Conservation (phyloP, 2,888 invertebrate species). For the Cheilosia vernalis region DNA sequence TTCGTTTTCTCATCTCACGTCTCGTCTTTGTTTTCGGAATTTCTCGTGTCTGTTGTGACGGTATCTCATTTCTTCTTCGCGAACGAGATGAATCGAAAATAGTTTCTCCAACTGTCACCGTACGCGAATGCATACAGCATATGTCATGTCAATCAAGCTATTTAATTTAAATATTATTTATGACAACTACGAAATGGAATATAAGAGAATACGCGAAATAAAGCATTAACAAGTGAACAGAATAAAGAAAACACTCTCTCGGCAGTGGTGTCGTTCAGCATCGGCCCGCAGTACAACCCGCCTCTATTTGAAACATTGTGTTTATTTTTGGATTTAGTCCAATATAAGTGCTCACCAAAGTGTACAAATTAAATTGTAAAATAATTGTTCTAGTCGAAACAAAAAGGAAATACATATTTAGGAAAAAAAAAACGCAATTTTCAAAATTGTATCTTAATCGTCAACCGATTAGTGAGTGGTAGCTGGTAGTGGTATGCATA, state of each 20-base stretch:
- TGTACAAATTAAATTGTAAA: slow-evolving; percentile 60
- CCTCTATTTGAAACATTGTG: slow-evolving; percentile 44
- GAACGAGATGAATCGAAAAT: slow-evolving; percentile 51
- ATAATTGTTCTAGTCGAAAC: slow-evolving; percentile 35
- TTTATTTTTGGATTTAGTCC: slow-evolving; percentile 70
- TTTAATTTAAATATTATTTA: slow-evolving; percentile 66
- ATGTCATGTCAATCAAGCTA: slow-evolving; percentile 67
- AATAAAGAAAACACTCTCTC: slow-evolving; percentile 6
- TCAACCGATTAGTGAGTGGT: slow-evolving; percentile 28
- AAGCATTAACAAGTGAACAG: slow-evolving; percentile 10
- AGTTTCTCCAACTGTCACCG: slow-evolving; percentile 61
- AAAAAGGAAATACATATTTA: neutral
- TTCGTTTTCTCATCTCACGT: slow-evolving; percentile 25
- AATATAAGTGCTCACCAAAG: slow-evolving; percentile 44
- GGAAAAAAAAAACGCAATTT: slow-evolving; percentile 18
- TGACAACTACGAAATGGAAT: slow-evolving; percentile 50
- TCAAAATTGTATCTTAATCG: slow-evolving; percentile 37
- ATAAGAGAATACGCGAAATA: slow-evolving; percentile 13
- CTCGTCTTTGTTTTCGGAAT: slow-evolving; percentile 50
- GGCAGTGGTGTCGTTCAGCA: slow-evolving; percentile 7
- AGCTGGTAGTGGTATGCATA: neutral
- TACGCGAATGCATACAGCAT: slow-evolving; percentile 66
- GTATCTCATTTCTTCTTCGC: slow-evolving; percentile 55
- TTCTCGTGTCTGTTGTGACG: slow-evolving; percentile 14
- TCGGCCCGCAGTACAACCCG: slow-evolving; percentile 23